These are phyloP conservation scores for Heterocephalus glaber DNA, from an alignment of 2,113 vertebrate genomes.

Conservation along the genomic window DNA sequence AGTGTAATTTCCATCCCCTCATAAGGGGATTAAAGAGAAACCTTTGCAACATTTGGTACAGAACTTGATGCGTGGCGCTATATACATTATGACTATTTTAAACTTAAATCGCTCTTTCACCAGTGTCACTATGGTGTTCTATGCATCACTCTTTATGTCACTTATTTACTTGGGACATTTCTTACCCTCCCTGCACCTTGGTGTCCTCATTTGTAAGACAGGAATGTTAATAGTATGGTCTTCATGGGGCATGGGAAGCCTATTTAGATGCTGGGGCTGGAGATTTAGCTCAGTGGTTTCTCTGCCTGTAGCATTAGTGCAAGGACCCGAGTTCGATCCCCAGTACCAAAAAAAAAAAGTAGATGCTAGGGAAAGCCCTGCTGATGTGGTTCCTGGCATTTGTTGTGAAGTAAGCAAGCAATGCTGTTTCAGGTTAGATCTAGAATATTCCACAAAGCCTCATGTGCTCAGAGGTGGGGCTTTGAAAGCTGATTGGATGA, in stretches of 20 bases:
- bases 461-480: not conserved
- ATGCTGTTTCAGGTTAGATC: not conserved
- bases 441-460: not conserved
- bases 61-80: not conserved
- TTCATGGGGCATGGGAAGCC: fast-evolving
- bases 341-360: too few species aligned
- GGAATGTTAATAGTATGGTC: not conserved
- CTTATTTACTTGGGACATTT: not conserved
- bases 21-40: not conserved
- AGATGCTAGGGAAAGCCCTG: not conserved
- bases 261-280: too few species aligned
- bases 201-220: not conserved
- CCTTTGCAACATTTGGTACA: not conserved
- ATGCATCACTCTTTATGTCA: not conserved
- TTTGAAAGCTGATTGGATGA: not conserved
- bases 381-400: not conserved
- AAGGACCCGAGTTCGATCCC: too few species aligned
- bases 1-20: not conserved
- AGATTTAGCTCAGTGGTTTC: too few species aligned
- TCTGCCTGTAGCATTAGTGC: too few species aligned
- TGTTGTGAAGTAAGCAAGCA: not conserved
- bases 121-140: too few species aligned
- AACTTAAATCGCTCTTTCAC: not conserved
- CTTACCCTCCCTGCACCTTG: not conserved
- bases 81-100: not conserved